Conservation (phyloP, 2,797 vertebrate genomes). For the Sciurus carolinensis region DNA sequence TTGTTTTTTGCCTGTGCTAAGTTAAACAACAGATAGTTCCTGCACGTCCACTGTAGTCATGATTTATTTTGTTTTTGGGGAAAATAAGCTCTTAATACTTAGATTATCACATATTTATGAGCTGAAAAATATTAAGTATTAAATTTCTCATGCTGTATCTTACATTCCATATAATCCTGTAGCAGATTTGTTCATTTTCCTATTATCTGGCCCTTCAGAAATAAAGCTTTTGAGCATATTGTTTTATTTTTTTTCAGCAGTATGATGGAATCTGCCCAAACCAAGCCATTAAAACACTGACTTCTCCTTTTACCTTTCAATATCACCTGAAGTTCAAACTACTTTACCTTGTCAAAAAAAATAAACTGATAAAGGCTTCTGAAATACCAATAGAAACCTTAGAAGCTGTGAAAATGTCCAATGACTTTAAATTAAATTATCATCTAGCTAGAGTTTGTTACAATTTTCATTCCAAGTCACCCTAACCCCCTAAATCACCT, state of each 20-base stretch:
- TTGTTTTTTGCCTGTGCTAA: constrained; percentile 61
- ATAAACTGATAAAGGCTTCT: background rate
- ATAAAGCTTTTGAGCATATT: constrained; percentile 10
- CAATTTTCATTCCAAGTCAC: background rate
- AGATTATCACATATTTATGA: constrained; percentile 1
- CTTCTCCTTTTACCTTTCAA: constrained; percentile 31
- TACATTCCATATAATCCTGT: background rate
- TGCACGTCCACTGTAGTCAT: constrained; percentile 27
- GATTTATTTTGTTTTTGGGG: background rate
- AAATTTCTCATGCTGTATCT: background rate
- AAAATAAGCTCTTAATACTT: background rate
- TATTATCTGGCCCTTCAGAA: constrained; percentile 7
- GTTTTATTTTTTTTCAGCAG: background rate
- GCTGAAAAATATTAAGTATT: background rate
- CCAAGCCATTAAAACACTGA: background rate
- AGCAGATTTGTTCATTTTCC: background rate
- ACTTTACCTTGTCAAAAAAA: background rate
- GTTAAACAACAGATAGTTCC: constrained; percentile 75
- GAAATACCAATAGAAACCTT: background rate
- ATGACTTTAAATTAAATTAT: background rate
- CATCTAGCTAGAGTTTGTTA: background rate
- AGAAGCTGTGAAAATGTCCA: background rate
- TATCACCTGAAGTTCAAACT: background rate
- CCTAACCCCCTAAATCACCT: background rate
- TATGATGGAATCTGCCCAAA: background rate